Evolutionary conservation across 1,140 invertebrate genomes (phyloP).

Genomic region (Conus ventricosus): DNA sequence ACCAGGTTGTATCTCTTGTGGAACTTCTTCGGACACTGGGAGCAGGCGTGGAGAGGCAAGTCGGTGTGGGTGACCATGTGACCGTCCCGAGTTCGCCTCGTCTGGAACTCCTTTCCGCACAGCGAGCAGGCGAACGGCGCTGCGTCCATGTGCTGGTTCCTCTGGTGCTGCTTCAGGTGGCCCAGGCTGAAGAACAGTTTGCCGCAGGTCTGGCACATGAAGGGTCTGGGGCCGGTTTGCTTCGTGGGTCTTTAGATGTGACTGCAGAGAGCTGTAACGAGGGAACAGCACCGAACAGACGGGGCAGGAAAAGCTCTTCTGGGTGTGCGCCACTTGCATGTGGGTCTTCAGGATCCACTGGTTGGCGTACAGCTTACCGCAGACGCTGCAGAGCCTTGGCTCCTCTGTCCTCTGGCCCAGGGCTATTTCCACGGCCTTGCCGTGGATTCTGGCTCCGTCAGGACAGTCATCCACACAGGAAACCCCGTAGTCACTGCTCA

Average conservation of each 20-base stretch:
- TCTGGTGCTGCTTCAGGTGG: background rate
- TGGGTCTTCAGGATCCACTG: background rate
- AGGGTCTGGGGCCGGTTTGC: background rate
- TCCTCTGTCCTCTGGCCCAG: background rate
- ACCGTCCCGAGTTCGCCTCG: conserved; percentile 89
- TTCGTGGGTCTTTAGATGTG: background rate
- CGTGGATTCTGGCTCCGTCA: background rate
- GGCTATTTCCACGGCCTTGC: background rate
- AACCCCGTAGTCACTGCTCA: background rate
- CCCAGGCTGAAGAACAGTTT: background rate
- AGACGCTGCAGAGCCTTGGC: background rate
- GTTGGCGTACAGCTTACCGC: background rate
- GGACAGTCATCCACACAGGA: background rate
- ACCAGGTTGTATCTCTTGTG: background rate
- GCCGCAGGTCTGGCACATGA: background rate
- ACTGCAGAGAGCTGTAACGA: background rate
- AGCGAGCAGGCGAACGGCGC: conserved; percentile 78
- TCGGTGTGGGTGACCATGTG: conserved; percentile 88
- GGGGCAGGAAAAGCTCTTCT: background rate
- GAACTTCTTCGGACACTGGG: conserved; percentile 35
- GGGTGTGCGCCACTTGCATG: background rate
- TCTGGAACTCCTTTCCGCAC: conserved; percentile 91
- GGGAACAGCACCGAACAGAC: background rate
- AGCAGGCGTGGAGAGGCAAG: conserved; percentile 84
- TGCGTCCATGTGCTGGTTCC: background rate